Evolutionary conservation across 2,113 vertebrate genomes (phyloP).

Genomic region (Callithrix jacchus): DNA sequence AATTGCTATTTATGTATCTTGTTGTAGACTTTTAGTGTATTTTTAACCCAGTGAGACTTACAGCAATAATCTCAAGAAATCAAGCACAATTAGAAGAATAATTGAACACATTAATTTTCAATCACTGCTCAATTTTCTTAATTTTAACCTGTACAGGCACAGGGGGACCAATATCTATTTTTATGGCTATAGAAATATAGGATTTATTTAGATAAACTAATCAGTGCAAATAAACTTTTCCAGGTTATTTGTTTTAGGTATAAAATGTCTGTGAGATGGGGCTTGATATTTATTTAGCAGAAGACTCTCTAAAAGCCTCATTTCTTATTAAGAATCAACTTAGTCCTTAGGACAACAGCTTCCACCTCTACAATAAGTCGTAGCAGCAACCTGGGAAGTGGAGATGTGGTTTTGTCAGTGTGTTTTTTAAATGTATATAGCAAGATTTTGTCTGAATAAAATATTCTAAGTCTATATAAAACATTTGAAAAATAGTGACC

Average conservation of each 20-base stretch:
- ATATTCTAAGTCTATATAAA: neutral
- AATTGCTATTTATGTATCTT: neutral
- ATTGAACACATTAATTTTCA: constrained; percentile 35
- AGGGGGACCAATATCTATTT: neutral
- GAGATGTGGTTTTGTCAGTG: neutral
- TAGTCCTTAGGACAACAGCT: neutral
- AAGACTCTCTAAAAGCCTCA: neutral
- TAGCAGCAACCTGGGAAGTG: neutral
- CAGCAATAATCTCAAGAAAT: neutral
- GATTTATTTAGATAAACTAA: constrained; percentile 26
- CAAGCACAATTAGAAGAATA: constrained; percentile 45
- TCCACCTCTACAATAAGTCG: neutral
- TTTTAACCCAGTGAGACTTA: constrained; percentile 7
- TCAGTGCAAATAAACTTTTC: neutral
- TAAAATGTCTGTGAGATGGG: neutral
- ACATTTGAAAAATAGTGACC: neutral
- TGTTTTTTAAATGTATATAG: neutral
- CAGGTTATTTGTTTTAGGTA: constrained; percentile 26
- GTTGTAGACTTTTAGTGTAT: neutral
- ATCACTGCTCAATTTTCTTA: constrained; percentile 19
- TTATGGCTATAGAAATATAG: neutral
- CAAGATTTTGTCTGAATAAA: neutral
- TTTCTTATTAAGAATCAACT: constrained; percentile 24
- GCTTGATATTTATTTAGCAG: neutral
- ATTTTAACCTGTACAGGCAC: constrained; percentile 27